These are phyloP conservation scores for Archips xylosteana DNA, from an alignment of 2,888 invertebrate genomes.

Conservation along the genomic window DNA sequence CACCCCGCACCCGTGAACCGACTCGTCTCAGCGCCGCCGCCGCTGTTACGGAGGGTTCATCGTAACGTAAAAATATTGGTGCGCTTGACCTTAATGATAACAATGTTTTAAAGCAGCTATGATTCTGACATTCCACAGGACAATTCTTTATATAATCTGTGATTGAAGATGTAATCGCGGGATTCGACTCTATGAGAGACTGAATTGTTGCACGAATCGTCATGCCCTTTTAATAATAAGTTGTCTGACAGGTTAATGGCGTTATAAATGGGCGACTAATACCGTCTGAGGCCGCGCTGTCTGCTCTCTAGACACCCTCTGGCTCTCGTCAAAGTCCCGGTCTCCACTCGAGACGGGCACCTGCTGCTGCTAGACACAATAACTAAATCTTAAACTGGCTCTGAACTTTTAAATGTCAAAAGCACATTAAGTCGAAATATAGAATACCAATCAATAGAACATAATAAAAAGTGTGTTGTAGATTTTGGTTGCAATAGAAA, in stretches of 20 bases:
- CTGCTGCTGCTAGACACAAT: constrained; percentile 24
- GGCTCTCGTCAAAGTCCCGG: constrained; percentile 24
- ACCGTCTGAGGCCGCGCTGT: constrained; percentile 43
- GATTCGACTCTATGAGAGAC: neutral
- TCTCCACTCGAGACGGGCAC: constrained; percentile 25
- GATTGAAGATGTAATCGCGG: neutral
- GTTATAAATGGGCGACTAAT: constrained; percentile 18
- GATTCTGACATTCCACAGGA: neutral
- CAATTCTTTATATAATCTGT: neutral
- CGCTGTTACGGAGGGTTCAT: constrained; percentile 26
- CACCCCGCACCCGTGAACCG: constrained; percentile 28
- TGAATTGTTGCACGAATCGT: neutral
- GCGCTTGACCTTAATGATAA: constrained; percentile 25
- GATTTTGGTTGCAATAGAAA: too few species aligned
- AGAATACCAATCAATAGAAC: neutral
- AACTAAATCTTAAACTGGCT: constrained; percentile 10
- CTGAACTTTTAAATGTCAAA: neutral
- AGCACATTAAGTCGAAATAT: neutral
- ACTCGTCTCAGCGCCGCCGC: constrained; percentile 21
- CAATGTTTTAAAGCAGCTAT: constrained; percentile 3
- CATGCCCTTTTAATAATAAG: neutral
- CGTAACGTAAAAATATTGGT: constrained; percentile 29
- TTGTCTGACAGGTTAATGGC: constrained; percentile 10
- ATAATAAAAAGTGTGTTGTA: too few species aligned
- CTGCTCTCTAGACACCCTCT: constrained; percentile 52